Evolutionary conservation across 2,888 invertebrate species (phyloP).

Genomic region (Machimus rusticus): DNA sequence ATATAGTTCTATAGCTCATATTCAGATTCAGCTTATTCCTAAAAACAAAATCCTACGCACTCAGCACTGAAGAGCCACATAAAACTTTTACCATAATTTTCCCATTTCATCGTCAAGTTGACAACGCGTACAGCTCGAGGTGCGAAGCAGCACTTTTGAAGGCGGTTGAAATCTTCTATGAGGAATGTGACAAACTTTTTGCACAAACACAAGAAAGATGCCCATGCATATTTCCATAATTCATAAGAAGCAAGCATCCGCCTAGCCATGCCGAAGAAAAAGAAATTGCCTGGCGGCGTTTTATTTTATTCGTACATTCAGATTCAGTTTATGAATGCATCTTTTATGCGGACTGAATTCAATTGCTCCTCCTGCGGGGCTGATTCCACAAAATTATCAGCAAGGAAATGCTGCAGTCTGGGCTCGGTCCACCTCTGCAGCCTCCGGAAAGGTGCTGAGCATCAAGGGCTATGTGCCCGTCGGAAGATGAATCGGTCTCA

Average conservation of each 20-base stretch:
- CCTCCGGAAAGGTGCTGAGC: not conserved
- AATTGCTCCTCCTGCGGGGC: not conserved
- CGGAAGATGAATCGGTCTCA: not conserved
- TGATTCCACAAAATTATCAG: not conserved
- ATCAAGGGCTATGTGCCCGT: not conserved
- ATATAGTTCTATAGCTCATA: not conserved
- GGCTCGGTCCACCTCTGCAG: not conserved
- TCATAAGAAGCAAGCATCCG: not conserved
- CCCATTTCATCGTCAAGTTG: not conserved
- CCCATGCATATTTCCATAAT: not conserved
- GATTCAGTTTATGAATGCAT: not conserved
- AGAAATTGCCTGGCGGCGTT: not conserved
- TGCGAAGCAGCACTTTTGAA: not conserved
- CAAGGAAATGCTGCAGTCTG: not conserved
- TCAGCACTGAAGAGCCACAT: not conserved
- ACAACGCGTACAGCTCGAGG: not conserved
- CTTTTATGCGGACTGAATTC: not conserved
- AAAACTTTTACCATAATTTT: not conserved
- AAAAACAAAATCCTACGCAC: not conserved
- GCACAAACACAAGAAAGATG: not conserved
- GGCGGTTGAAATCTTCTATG: not conserved
- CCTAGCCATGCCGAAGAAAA: not conserved
- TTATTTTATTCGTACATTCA: not conserved
- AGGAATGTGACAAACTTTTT: not conserved
- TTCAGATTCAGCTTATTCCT: not conserved